A percentile compares a stretch with the other conserved stretches of the same genome.
Conservation (phyloP, 2,113 vertebrate species). For the Phaetusa simplex region DNA sequence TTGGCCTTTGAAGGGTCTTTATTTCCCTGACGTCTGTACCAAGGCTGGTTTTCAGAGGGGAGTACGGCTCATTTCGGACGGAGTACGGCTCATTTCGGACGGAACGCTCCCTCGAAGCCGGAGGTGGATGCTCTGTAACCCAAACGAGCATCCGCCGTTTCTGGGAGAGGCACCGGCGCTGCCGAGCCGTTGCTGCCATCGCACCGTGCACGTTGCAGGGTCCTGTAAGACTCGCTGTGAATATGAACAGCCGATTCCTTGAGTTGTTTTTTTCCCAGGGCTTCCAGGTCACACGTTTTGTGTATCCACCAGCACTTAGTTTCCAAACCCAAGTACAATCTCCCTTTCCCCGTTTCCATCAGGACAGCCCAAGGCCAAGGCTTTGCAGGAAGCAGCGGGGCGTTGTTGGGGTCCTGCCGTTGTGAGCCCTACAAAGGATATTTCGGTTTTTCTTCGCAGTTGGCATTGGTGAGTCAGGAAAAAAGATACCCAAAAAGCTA, state of each 20-base stretch:
- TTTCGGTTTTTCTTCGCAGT: neutral
- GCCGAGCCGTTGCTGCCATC: neutral
- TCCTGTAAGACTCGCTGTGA: neutral
- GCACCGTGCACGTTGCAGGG: neutral
- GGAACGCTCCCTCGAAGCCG: neutral
- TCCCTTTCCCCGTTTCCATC: neutral
- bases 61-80: neutral
- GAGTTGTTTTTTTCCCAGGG: neutral
- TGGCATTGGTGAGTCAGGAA: neutral
- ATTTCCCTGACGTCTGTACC: slow-evolving; percentile 6
- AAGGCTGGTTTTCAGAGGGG: neutral
- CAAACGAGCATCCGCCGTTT: neutral
- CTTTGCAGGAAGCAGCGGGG: neutral
- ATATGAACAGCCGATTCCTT: neutral
- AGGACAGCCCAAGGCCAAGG: neutral
- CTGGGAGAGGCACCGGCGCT: neutral
- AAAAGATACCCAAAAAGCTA: neutral
- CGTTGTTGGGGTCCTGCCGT: neutral
- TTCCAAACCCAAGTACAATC: neutral
- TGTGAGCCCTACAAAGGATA: neutral
- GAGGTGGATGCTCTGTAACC: neutral
- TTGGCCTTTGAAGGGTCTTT: slow-evolving; percentile 28
- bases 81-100: neutral
- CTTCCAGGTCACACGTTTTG: neutral
- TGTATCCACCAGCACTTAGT: neutral